Evolutionary conservation across 2,797 vertebrate genomes (phyloP).

Genomic region (Myioborus melanocephalus): DNA sequence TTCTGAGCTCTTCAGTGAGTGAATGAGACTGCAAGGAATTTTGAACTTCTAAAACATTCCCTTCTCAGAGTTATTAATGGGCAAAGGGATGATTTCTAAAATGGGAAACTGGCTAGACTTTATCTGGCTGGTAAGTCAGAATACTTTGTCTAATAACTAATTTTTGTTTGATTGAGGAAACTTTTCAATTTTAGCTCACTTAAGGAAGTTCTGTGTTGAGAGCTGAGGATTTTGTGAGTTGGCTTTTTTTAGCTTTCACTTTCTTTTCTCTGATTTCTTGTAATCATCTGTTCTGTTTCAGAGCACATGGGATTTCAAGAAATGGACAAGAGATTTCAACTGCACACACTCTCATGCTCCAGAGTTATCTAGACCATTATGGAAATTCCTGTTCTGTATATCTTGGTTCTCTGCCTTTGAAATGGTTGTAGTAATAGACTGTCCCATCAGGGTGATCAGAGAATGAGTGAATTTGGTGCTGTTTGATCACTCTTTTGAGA

Average conservation of each 20-base stretch:
- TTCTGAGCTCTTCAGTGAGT: background rate
- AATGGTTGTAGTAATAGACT: background rate
- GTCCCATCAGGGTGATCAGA: background rate
- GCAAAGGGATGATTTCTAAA: background rate
- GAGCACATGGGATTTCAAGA: background rate
- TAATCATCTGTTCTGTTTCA: background rate
- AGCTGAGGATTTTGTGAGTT: background rate
- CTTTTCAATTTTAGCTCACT: background rate
- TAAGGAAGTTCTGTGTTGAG: background rate
- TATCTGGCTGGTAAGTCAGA: background rate
- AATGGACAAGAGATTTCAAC: background rate
- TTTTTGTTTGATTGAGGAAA: background rate
- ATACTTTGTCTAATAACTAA: background rate
- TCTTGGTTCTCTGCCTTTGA: background rate
- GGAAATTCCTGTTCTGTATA: background rate
- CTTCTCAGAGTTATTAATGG: background rate
- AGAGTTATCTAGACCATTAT: background rate
- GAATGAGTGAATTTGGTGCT: background rate
- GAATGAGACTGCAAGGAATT: background rate
- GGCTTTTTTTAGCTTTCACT: background rate
- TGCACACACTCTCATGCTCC: rapidly evolving
- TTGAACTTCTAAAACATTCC: background rate
- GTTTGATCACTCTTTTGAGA: background rate
- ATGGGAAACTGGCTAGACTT: background rate
- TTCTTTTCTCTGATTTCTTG: background rate